Evolutionary conservation across 2,797 vertebrate species (phyloP), one percentile per base, ranked within the genome.

Genomic region (Adrianichthys oophorus): DNA sequence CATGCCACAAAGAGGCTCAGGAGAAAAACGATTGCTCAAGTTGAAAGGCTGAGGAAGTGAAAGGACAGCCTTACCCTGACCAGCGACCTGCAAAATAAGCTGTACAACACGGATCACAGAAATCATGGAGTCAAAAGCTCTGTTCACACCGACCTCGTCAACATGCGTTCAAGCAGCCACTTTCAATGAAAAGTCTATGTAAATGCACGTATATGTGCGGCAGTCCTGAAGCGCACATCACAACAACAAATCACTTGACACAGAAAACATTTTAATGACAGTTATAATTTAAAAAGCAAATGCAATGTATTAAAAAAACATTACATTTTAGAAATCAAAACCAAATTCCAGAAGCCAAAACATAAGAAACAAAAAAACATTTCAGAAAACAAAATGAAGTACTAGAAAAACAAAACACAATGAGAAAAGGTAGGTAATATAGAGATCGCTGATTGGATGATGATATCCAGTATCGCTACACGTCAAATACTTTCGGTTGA

Each of bases 71-170:
- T 62, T 71, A 74, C 71, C 68, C 56, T 32, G 65, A 79, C 65
- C 72, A 21, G 51, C 62, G 68, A 80, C 46, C 53, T 72, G 63
- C 74, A 68, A 67, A 72, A 76, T 70, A 71, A 50, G 63, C 74
- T 77, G 26, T 2, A 47, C 62, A 24, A 42, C 17, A 16, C 19
- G 72, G 57, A 66, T 50, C 70, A 53, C 17, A 60, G 42, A 60
- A 77, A 85, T 83, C 72, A 70, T 72, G 82, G 46, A 4, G 41
- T 48, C 24, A 41, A 4, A 76, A 76, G 62, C 24, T 56, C 67
- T 73, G 69, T 64, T 15, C 5, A 76, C 65, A 61, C 59, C 59
- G 57, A 56, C 68, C 51, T 62, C 2, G 8, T 7, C 2, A 32
- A 32, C 8, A 10, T 6, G 29, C 29, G 8, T 32, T 32, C 29